Evolutionary conservation across 2,888 invertebrate genomes (phyloP).

Genomic region (Physocephala rufipes): DNA sequence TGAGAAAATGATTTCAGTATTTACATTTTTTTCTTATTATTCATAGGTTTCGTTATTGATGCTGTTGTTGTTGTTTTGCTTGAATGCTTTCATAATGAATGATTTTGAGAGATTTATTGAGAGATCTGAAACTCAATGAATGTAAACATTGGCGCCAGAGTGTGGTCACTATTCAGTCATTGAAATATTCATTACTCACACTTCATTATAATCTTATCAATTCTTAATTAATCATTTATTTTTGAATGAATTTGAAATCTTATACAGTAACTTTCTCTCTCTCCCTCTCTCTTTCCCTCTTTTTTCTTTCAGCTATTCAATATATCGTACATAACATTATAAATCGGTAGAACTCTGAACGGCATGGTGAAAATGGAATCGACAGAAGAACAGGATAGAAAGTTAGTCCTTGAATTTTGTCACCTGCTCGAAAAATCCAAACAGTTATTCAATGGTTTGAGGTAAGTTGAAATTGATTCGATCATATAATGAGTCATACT

Average conservation of each 20-base stretch:
- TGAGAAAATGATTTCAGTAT: too few species aligned
- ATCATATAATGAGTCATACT: neutral
- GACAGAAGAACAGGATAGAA: constrained; percentile 87
- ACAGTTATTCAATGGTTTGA: constrained; percentile 94
- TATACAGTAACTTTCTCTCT: neutral
- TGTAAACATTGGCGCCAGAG: neutral
- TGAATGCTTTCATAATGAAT: constrained; percentile 1
- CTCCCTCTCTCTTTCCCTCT: constrained; percentile 9
- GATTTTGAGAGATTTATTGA: neutral
- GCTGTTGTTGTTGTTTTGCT: constrained; percentile 4
- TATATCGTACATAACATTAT: constrained; percentile 61
- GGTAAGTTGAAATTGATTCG: constrained; percentile 68
- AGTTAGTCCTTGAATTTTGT: constrained; percentile 94
- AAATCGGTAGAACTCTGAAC: constrained; percentile 60
- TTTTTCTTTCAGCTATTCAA: constrained; percentile 54
- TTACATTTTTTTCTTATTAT: constrained; percentile 17
- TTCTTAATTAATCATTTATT: constrained; percentile 40
- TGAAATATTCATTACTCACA: constrained; percentile 5
- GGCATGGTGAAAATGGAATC: constrained; percentile 80
- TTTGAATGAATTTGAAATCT: constrained; percentile 4
- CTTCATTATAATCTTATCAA: constrained; percentile 29
- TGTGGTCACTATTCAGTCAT: constrained; percentile 33
- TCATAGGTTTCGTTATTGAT: constrained; percentile 2
- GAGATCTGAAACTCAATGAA: constrained; percentile 6
- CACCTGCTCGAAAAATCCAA: constrained; percentile 96